Conservation (phyloP, 2,113 vertebrate genomes). For the Colistium nudipinnis region DNA sequence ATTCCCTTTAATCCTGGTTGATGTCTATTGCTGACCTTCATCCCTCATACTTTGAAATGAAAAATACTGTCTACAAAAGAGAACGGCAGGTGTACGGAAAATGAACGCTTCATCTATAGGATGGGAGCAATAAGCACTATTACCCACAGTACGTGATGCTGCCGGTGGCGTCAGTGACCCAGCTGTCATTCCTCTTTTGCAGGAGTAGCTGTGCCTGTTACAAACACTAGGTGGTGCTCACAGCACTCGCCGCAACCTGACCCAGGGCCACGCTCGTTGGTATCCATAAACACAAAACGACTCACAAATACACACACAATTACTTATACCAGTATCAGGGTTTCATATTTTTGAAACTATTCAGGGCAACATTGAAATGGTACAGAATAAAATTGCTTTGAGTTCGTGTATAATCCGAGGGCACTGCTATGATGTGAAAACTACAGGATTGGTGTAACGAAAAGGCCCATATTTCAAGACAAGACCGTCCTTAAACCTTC, state of each 20-base stretch:
- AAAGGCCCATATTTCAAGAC: not conserved
- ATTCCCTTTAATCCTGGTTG: not conserved
- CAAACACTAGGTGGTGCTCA: conserved; percentile 71
- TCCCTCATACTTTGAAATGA: not conserved
- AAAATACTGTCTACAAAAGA: not conserved
- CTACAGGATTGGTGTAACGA: not conserved
- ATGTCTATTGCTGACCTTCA: not conserved
- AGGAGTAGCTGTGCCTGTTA: not conserved
- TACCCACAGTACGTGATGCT: conserved; percentile 18
- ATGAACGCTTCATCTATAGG: conserved; percentile 19
- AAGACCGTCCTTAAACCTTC: not conserved
- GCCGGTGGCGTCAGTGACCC: conserved; percentile 1
- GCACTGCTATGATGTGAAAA: not conserved
- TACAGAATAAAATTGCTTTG: not conserved
- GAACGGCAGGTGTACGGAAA: not conserved
- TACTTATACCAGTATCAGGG: not conserved
- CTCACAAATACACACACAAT: not conserved
- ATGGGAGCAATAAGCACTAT: conserved; percentile 25
- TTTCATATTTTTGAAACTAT: not conserved
- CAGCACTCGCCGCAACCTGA: conserved; percentile 21
- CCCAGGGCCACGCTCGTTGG: not conserved
- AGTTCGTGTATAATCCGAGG: not conserved
- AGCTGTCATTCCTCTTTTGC: conserved; percentile 18
- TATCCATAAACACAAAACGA: not conserved
- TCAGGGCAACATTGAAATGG: too few relatives aligned